Evolutionary conservation across 1,140 invertebrate genomes (phyloP).

Genomic region (Phortica variegata): DNA sequence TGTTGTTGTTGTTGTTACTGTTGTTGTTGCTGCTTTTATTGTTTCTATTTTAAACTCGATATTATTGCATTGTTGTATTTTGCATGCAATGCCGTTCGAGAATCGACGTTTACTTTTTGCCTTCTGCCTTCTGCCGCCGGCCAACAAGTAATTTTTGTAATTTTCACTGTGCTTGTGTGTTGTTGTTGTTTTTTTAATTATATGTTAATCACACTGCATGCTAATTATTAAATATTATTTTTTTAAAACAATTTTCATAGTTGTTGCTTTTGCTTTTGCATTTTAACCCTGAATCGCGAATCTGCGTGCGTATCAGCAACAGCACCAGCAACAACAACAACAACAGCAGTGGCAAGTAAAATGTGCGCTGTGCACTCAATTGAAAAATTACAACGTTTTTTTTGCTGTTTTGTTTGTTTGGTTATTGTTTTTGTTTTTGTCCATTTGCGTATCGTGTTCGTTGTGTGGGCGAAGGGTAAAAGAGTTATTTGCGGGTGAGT

Average conservation of each 20-base stretch:
- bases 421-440: conserved; percentile 19
- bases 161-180: background rate
- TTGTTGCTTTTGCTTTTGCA: conserved; percentile 11
- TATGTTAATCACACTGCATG: conserved; percentile 53
- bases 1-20: conserved; percentile 11
- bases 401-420: conserved; percentile 38
- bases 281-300: conserved; percentile 46
- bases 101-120: conserved; percentile 24
- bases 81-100: conserved; percentile 42
- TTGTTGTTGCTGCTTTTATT: background rate
- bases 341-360: conserved; percentile 8
- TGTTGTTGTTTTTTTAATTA: conserved; percentile 33
- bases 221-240: conserved; percentile 31
- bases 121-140: conserved; percentile 2
- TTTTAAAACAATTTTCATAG: conserved; percentile 1
- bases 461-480: no score
- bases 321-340: conserved; percentile 14
- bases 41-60: conserved; percentile 11
- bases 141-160: background rate
- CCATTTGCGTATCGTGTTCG: background rate
- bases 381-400: conserved; percentile 48
- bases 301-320: conserved; percentile 35
- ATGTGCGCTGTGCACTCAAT: conserved; percentile 39
- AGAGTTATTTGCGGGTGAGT: no score
- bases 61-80: conserved; percentile 35